Evolutionary conservation across 2,797 vertebrate species (phyloP).

Genomic region (Poecile montanus): DNA sequence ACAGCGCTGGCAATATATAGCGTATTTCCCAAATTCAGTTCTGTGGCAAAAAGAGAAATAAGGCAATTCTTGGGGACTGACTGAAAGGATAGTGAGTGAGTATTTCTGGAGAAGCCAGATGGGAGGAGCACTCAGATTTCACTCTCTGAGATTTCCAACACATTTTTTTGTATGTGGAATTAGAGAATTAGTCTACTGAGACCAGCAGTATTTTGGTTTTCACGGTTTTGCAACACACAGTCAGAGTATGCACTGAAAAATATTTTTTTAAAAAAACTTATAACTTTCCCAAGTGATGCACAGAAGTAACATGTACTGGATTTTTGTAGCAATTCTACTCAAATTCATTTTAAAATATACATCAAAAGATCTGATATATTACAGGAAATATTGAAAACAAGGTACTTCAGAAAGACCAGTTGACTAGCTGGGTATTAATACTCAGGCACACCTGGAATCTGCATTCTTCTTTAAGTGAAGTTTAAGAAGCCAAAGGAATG

Average conservation of each 20-base stretch:
- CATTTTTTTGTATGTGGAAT: not conserved
- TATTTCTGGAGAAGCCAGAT: not conserved
- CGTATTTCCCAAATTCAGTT: constrained; percentile 96
- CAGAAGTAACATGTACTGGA: not conserved
- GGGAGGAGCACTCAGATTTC: not conserved
- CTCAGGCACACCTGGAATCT: constrained; percentile 86
- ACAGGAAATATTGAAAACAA: not conserved
- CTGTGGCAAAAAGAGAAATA: constrained; percentile 74
- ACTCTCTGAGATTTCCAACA: not conserved
- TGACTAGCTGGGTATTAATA: not conserved
- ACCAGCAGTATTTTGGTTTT: not conserved
- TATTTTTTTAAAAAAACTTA: not conserved
- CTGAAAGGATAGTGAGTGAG: not conserved
- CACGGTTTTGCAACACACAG: not conserved
- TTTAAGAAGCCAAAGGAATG: constrained; percentile 94
- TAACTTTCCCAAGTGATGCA: not conserved
- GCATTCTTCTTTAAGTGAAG: constrained; percentile 90
- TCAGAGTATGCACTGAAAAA: not conserved
- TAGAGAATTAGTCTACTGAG: not conserved
- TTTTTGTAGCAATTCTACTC: not conserved
- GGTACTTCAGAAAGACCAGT: not conserved
- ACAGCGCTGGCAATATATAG: constrained; percentile 95
- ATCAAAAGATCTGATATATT: not conserved
- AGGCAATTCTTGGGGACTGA: not conserved
- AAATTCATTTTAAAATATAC: not conserved